phyloP scores from a whole-genome alignment of 2,113 vertebrate genomes.

The Corydoras sp. region DNA sequence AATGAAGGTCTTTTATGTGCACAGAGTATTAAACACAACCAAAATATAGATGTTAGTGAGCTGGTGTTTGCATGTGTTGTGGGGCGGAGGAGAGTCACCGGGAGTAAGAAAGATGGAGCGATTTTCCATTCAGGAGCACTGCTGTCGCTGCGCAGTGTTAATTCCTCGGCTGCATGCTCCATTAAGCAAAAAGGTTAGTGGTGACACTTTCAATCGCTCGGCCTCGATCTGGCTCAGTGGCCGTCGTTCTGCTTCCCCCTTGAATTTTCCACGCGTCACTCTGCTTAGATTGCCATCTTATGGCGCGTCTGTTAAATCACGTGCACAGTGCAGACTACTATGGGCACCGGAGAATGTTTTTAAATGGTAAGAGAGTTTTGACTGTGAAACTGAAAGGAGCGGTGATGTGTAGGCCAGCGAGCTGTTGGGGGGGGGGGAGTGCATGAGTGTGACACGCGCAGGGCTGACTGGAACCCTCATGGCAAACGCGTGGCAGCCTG shows the following conservation, averaged over 20 bases:
- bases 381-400: too few relatives aligned
- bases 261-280: slow-evolving; percentile 71
- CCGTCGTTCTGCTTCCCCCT: slow-evolving; percentile 57
- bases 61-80: slow-evolving; percentile 25
- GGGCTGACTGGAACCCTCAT: slow-evolving; percentile 47
- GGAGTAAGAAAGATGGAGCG: slow-evolving; percentile 58
- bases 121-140: slow-evolving; percentile 65
- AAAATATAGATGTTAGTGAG: slow-evolving; percentile 53
- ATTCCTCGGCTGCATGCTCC: slow-evolving; percentile 62
- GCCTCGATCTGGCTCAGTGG: slow-evolving; percentile 49
- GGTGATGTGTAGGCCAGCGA: not conserved
- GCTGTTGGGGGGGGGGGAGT: slow-evolving; percentile 16
- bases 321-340: slow-evolving; percentile 8
- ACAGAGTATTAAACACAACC: slow-evolving; percentile 56
- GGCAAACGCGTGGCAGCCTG: slow-evolving; percentile 48
- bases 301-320: not conserved
- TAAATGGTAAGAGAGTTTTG: slow-evolving; percentile 16
- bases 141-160: slow-evolving; percentile 54
- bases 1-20: slow-evolving; percentile 40
- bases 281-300: slow-evolving; percentile 16
- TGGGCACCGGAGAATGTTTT: not conserved
- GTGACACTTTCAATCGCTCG: slow-evolving; percentile 63
- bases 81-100: slow-evolving; percentile 36
- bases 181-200: slow-evolving; percentile 73
- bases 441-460: slow-evolving; percentile 48